Percentiles rank a stretch among this genome's conserved stretches.
These are phyloP conservation scores for Tuta absoluta DNA, from an alignment of 2,888 invertebrate genomes.

Conservation along the genomic window DNA sequence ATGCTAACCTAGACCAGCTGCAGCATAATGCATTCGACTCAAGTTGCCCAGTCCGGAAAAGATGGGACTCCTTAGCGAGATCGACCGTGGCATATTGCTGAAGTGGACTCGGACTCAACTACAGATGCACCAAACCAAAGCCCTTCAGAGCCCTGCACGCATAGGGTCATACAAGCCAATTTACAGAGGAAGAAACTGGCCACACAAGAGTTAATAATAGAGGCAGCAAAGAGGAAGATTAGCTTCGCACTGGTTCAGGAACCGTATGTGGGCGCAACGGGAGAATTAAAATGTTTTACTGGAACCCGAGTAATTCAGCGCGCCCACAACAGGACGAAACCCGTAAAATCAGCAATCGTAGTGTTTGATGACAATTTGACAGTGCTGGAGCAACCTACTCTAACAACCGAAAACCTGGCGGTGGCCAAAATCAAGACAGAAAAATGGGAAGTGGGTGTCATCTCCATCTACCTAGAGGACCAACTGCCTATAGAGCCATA, in stretches of 20 bases:
- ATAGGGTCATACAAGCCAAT: conserved; percentile 3
- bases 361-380: conserved; percentile 24
- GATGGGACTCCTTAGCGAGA: conserved; percentile 14
- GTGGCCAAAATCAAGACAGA: background rate
- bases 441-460: conserved; percentile 10
- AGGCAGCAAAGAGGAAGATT: conserved; percentile 21
- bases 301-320: conserved; percentile 26
- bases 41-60: conserved; percentile 7
- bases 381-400: background rate
- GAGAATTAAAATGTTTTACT: background rate
- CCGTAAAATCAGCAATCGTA: conserved; percentile 25
- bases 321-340: background rate
- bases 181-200: conserved; percentile 29
- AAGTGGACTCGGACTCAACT: background rate
- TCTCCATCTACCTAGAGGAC: conserved; percentile 28
- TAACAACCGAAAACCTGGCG: conserved; percentile 14
- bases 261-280: conserved; percentile 26
- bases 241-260: conserved; percentile 32
- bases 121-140: background rate
- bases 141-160: too few species aligned
- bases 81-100: conserved; percentile 18
- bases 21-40: conserved; percentile 6
- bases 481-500: conserved; percentile 27
- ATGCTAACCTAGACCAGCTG: background rate
- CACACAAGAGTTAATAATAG: conserved; percentile 28